Base-by-base conservation (phyloP, 1,140 invertebrate species). In the Pseudomyrmex concolor region DNA sequence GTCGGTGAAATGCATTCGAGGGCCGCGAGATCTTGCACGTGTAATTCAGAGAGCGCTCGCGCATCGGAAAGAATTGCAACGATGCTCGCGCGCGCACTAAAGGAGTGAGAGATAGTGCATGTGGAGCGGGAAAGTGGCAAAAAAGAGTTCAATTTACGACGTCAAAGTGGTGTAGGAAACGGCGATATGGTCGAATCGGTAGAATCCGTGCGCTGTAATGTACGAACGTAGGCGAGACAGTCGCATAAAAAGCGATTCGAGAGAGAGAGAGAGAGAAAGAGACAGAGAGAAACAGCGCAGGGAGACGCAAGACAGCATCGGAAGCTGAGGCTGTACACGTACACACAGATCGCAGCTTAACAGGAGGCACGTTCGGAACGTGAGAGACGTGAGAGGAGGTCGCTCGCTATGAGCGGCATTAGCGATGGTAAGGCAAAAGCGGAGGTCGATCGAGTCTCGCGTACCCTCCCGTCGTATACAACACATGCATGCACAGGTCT, bases 61-160 rank as follows among this genome's bases (percentile, higher is more conserved):
- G 63, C 57, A 60, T n/a, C n/a, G 59, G n/a, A 57, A 83, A 59
- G 57, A 72, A 84, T 85, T 57, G 77, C 50, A 84, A 60, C 51
- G 64, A 55, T 34, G 22, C 66, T 15, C 64, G 51, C 13, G 83
- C 67, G 12, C 25, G 43, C 64, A 34, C 64, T 66, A 68, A 72
- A 78, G 57, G 59, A 59, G 63, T 55, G 54, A 55, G 50, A 77
- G 66, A 84, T 74, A 64, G 80, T 17, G 55, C 25, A 55, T 15
- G 45, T 17, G 12, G 51, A 48, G 64, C n/a, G 63, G 83, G 67
- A 59, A 10, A 55, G 25, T 25, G 64, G 50, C 76, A 80, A 83
- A 78, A 83, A 81, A 71, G 83, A 74, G 54, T 76, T 81, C 76
- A 81, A 88, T 88, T 88, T 88, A 88, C 83, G 78, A 88, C 62